Evolutionary conservation across 2,797 vertebrate genomes (phyloP).

Genomic region (Chiloscyllium punctatum): DNA sequence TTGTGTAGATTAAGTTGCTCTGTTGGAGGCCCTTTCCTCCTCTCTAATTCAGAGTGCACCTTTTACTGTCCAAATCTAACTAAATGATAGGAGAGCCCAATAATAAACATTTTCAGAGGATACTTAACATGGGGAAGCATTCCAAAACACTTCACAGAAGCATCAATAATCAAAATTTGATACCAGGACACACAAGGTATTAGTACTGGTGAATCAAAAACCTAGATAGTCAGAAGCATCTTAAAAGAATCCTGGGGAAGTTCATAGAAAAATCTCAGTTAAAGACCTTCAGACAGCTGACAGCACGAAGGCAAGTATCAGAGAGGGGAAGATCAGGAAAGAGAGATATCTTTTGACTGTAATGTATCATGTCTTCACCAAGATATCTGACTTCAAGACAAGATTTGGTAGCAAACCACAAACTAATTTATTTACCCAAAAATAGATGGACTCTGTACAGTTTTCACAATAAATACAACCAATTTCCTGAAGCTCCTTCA

Average conservation of each 20-base stretch:
- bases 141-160: not conserved
- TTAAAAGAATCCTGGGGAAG: not conserved
- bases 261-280: not conserved
- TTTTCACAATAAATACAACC: constrained; percentile 12
- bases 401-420: not conserved
- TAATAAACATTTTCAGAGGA: not conserved
- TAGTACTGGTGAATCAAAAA: not conserved
- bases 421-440: constrained; percentile 21
- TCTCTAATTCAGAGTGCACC: not conserved
- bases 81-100: not conserved
- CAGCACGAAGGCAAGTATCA: too few species aligned
- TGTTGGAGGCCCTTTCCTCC: too few species aligned
- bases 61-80: not conserved
- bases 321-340: not conserved
- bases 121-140: not conserved
- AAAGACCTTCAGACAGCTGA: not conserved
- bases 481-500: not conserved
- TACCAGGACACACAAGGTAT: not conserved
- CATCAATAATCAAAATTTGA: not conserved
- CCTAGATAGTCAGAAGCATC: not conserved
- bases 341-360: not conserved
- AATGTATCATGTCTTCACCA: not conserved
- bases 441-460: not conserved
- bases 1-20: not conserved
- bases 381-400: not conserved